Base-by-base conservation (phyloP, 1,140 invertebrate species). In the Copidosoma floridanum region DNA sequence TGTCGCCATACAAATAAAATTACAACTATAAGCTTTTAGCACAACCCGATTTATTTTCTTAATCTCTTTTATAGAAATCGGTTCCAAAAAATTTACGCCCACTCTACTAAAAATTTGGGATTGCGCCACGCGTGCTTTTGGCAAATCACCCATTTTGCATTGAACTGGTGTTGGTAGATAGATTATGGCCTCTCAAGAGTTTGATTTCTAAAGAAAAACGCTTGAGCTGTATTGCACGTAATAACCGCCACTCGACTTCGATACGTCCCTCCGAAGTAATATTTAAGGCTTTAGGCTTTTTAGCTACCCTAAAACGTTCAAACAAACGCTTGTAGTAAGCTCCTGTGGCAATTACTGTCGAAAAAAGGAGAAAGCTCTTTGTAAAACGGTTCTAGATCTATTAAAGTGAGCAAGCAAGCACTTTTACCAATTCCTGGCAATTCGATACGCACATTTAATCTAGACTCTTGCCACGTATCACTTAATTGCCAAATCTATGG, bases 11-110 rank as follows among this genome's bases (percentile, higher is more conserved):
- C 56, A 67, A 1, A 67, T 57, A 32, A 65, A 65, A 5, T 59
- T 51, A 14, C 51, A 61, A 5, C 56, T 41, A 47, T 66, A 66
- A 3, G 55, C 16, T 23, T 66, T 32, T 32, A 32, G 12, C 12
- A 12, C 29, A 8, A 8, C 12, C 29, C 6, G 6, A 56, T 59
- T 57, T 46, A 61, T 32, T 6, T 46, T 48, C 10, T 60, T 53
- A 41, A 47, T 62, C 47, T 57, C 53, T 57, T 68, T 71, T 8
- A 70, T 50, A 23, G 24, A 37, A 44, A 69, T 58, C 3, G 66
- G 66, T 11, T 64, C 64, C 37, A 57, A 64, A 32, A 52, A 65
- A 40, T 69, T 61, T 7, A 69, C 24, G 11, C 64, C 65, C 0
- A 55, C 52, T 12, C 66, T 54, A 8, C 43, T 20, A 60, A 69